Percentiles rank a stretch among this genome's conserved stretches.
These are phyloP conservation scores for Macrocentrus cingulum DNA, from an alignment of 1,140 invertebrate genomes.

Conservation along the genomic window DNA sequence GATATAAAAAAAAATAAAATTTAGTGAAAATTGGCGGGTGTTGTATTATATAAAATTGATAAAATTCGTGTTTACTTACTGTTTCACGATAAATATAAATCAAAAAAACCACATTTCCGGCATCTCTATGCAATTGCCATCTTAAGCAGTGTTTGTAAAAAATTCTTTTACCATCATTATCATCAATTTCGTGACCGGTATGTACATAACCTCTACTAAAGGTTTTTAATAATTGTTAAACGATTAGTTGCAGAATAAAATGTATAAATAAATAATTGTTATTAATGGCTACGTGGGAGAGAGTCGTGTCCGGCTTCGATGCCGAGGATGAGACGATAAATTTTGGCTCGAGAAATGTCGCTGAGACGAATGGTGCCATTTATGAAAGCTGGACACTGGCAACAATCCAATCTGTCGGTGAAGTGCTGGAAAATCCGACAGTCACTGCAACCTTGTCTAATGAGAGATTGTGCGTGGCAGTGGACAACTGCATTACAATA, in stretches of 20 bases:
- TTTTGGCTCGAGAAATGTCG: slow-evolving; percentile 50
- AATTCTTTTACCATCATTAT: too few relatives aligned
- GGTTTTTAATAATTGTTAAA: too few relatives aligned
- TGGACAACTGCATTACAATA: slow-evolving; percentile 48
- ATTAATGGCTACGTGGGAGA: slow-evolving; percentile 43
- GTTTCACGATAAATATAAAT: too few relatives aligned
- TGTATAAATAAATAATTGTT: not conserved
- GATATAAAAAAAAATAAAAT: too few relatives aligned
- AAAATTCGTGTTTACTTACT: too few relatives aligned
- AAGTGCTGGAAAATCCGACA: slow-evolving; percentile 30
- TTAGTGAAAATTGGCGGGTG: too few relatives aligned
- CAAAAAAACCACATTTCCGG: too few relatives aligned
- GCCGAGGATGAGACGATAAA: slow-evolving; percentile 55
- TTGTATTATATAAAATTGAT: too few relatives aligned
- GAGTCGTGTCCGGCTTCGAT: slow-evolving; percentile 45
- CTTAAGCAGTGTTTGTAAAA: too few relatives aligned
- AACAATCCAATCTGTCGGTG: slow-evolving; percentile 39
- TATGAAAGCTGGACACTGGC: slow-evolving; percentile 53
- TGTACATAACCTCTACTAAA: not conserved
- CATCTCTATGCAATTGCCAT: too few relatives aligned
- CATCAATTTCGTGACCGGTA: too few relatives aligned
- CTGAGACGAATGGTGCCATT: slow-evolving; percentile 46
- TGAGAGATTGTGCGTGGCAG: slow-evolving; percentile 41
- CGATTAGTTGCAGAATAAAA: not conserved
- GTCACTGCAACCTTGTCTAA: slow-evolving; percentile 39